These are phyloP conservation scores for Gymnoscopelus braueri DNA, from an alignment of 2,797 vertebrate species.

Conservation along the genomic window DNA sequence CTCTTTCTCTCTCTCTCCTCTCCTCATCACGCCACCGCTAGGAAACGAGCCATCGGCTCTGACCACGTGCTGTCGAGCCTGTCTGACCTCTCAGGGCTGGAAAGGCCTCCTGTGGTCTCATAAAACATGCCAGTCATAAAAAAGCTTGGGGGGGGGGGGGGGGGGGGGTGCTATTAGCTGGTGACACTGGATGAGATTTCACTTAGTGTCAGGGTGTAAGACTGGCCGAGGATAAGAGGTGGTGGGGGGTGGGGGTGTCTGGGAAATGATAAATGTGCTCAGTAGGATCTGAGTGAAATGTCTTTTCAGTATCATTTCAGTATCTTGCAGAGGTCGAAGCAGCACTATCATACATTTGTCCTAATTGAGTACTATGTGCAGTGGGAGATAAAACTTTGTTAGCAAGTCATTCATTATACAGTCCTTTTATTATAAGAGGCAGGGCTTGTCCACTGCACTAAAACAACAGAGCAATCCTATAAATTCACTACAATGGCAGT, in stretches of 20 bases:
- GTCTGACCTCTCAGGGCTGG: constrained; percentile 26
- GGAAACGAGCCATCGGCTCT: too few species aligned
- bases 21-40: too few species aligned
- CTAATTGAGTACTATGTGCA: too few species aligned
- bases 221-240: constrained; percentile 50
- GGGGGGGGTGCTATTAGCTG: constrained; percentile 69
- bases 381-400: constrained; percentile 24
- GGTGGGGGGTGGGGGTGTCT: constrained; percentile 32
- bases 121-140: constrained; percentile 79
- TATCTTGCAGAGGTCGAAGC: constrained; percentile 20
- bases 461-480: constrained; percentile 35
- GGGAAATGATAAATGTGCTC: constrained; percentile 51
- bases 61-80: too few species aligned
- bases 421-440: constrained; percentile 27
- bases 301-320: background rate
- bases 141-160: constrained; percentile 47
- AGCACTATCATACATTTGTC: background rate
- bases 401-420: constrained; percentile 35
- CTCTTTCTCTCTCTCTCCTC: too few species aligned
- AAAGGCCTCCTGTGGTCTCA: constrained; percentile 71
- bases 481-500: constrained; percentile 60
- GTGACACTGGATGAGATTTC: constrained; percentile 75
- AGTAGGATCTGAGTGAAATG: constrained; percentile 25
- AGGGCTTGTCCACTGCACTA: constrained; percentile 17
- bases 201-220: constrained; percentile 72